Evolutionary conservation across 1,140 invertebrate genomes (phyloP), one percentile per base, ranked within the genome.

Genomic region (Dreissena rostriformis): DNA sequence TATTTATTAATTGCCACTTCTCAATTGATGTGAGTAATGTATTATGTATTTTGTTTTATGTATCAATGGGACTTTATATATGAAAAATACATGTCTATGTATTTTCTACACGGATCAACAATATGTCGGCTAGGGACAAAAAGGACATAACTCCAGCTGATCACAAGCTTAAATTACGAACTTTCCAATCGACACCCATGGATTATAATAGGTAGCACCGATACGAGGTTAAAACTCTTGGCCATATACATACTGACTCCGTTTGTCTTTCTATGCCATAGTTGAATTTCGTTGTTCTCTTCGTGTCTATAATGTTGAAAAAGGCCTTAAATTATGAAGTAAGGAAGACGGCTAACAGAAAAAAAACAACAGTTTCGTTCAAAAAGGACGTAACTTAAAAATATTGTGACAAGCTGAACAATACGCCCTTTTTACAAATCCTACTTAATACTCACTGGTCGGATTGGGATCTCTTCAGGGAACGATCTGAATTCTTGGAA

Each of bases 401-500:
- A 26, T n/a, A n/a, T n/a, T 63, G 24, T 63, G 24, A 63, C 19
- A n/a, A 63, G 19, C 61, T n/a, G 19, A 63, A 63, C 2, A n/a
- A 63, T n/a, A 6, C 14, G 2, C 61, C 61, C 11, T 63, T 26
- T 26, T 63, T n/a, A n/a, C 19, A 63, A n/a, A 63, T 63, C 19
- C 19, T 26, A 63, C 19, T 5, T 26, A 19, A 14, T 19, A 17
- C 72, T 57, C 81, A 89, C 88, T 67, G 67, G 75, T 77, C 81
- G 76, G 7, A 89, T 52, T 10, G 75, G 24, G 15, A 81, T 66
- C 70, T 89, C 85, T 5, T 89, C 61, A 22, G 49, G 72, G 14
- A 86, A 57, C 4, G 75, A 24, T 51, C 87, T 55, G 7, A 67
- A 57, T 68, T 90, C 86, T 61, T 90, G 87, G 65, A 81, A 90